phyloP scores from a whole-genome alignment of 2,797 vertebrate genomes.

The Benthosema pterotum region DNA sequence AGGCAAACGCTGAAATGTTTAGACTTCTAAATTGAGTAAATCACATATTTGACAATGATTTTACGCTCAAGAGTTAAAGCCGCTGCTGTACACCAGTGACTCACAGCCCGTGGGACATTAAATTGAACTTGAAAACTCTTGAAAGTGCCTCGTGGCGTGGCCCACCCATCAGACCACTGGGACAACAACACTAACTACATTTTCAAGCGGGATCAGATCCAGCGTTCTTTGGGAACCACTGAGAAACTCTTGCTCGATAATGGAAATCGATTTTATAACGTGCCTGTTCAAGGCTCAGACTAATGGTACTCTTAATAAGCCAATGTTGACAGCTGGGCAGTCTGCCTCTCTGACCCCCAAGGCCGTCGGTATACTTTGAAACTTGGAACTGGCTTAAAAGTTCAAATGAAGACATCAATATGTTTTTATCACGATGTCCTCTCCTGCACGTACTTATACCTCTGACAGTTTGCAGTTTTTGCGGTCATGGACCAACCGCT shows the following conservation, averaged over 20 bases:
- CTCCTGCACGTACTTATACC: neutral
- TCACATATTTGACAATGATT: no score
- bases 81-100: no score
- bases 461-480: constrained; percentile 27
- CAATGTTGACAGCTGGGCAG: neutral
- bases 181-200: no score
- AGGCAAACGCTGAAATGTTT: no score
- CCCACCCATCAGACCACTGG: no score
- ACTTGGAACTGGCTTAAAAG: constrained; percentile 6
- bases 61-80: no score
- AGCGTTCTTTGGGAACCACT: neutral
- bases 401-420: constrained; percentile 7
- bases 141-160: no score
- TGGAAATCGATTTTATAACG: neutral
- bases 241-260: neutral
- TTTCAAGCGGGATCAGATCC: no score
- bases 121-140: no score
- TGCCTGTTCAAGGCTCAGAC: neutral
- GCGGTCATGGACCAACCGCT: neutral
- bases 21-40: no score
- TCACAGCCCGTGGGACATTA: no score
- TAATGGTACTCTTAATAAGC: neutral
- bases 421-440: constrained; percentile 3
- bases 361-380: constrained; percentile 9
- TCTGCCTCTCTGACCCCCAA: neutral